These are phyloP conservation scores for Thelaira solivaga DNA, from an alignment of 2,888 invertebrate genomes.

Conservation along the genomic window DNA sequence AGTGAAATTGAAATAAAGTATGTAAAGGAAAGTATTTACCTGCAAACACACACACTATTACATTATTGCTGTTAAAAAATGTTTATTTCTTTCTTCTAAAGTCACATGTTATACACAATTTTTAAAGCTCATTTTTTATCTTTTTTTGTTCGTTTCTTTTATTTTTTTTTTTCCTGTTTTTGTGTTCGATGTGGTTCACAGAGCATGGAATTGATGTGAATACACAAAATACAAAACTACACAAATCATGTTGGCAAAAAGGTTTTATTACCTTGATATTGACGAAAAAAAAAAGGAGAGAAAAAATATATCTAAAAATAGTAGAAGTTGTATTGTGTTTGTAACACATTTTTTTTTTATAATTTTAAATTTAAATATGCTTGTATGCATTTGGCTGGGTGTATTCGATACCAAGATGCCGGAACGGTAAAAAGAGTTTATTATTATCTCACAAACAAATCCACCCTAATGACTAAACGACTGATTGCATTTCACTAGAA, in stretches of 20 bases:
- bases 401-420: too few relatives aligned
- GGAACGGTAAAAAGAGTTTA: too few relatives aligned
- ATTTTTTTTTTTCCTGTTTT: too few relatives aligned
- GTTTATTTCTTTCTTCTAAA: slow-evolving; percentile 1
- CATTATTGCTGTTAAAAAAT: slow-evolving; percentile 16
- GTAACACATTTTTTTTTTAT: too few relatives aligned
- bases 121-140: not conserved
- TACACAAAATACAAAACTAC: slow-evolving; percentile 61
- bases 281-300: slow-evolving; percentile 17
- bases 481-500: slow-evolving; percentile 41
- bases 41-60: too few relatives aligned
- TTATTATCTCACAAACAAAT: slow-evolving; percentile 41
- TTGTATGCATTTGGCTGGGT: not conserved
- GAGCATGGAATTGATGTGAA: slow-evolving; percentile 63
- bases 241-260: slow-evolving; percentile 57
- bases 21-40: too few relatives aligned
- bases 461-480: slow-evolving; percentile 54
- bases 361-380: not conserved
- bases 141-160: slow-evolving; percentile 15
- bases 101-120: slow-evolving; percentile 6
- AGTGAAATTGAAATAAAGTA: too few relatives aligned
- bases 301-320: not conserved
- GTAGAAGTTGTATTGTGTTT: too few relatives aligned
- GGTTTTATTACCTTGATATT: slow-evolving; percentile 61
- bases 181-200: slow-evolving; percentile 55